Evolutionary conservation across 2,888 invertebrate genomes (phyloP).

Genomic region (Scaptomyza polygonia): DNA sequence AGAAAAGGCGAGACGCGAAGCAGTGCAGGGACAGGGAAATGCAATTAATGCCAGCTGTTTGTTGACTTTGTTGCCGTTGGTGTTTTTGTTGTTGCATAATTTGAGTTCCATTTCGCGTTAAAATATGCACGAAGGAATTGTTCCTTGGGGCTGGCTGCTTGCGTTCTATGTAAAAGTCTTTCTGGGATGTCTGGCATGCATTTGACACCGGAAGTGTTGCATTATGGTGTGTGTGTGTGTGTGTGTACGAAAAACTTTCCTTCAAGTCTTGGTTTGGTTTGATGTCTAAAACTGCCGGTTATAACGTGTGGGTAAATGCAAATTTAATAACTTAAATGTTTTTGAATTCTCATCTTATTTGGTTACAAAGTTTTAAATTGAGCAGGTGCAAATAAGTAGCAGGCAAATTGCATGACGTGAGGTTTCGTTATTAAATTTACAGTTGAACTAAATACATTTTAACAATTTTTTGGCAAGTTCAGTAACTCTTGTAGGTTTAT

Average conservation of each 20-base stretch:
- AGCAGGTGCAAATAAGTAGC: not conserved
- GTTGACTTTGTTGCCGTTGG: not conserved
- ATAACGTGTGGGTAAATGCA: constrained; percentile 26
- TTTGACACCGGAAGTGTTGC: constrained; percentile 47
- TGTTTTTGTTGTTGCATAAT: constrained; percentile 42
- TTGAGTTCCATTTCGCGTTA: constrained; percentile 50
- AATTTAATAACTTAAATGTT: constrained; percentile 47
- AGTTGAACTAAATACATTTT: too few relatives aligned
- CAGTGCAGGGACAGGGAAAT: constrained; percentile 55
- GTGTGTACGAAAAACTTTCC: constrained; percentile 24
- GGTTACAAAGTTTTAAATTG: not conserved
- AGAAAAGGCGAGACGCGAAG: not conserved
- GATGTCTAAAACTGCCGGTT: constrained; percentile 11
- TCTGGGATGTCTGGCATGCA: constrained; percentile 32
- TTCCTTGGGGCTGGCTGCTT: constrained; percentile 10
- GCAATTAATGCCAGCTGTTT: constrained; percentile 60
- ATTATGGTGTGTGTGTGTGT: constrained; percentile 35
- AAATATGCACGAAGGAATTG: constrained; percentile 52
- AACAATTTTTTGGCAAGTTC: too few relatives aligned
- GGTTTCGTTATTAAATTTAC: too few relatives aligned
- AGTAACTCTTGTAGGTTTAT: too few relatives aligned
- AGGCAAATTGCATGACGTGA: not conserved
- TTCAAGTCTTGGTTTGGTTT: constrained; percentile 13
- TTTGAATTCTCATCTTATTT: constrained; percentile 26
- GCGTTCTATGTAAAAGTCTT: constrained; percentile 37